These are phyloP conservation scores for Muscidifurax raptorellus DNA, from an alignment of 1,140 invertebrate genomes.

Conservation along the genomic window DNA sequence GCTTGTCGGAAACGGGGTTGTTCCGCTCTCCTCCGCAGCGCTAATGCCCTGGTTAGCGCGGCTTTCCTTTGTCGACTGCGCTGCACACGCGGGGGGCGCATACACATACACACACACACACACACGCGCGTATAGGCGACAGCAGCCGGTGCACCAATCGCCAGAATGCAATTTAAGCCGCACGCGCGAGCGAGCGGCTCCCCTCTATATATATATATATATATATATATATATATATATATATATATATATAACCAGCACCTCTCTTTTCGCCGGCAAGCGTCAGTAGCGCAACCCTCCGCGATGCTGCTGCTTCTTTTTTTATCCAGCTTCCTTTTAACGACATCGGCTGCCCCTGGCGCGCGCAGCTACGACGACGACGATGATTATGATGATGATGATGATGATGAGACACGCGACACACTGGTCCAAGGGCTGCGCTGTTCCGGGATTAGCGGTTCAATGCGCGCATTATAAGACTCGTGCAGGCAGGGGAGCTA, in stretches of 20 bases:
- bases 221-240: too few relatives aligned
- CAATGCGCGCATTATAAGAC: too few relatives aligned
- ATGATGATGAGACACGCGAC: slow-evolving; percentile 37
- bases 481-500: too few relatives aligned
- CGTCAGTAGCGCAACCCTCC: neutral
- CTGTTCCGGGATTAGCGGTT: slow-evolving; percentile 43
- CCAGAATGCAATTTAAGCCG: slow-evolving; percentile 63
- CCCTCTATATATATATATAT: too few relatives aligned
- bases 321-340: slow-evolving; percentile 41
- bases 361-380: too few relatives aligned
- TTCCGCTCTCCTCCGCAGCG: slow-evolving; percentile 25
- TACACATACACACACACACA: too few relatives aligned
- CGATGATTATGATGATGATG: neutral
- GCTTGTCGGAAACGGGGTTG: slow-evolving; percentile 61
- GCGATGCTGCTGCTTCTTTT: neutral
- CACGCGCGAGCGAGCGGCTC: slow-evolving; percentile 45
- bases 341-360: slow-evolving; percentile 35
- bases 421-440: neutral
- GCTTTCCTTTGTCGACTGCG: slow-evolving; percentile 57
- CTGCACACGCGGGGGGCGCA: neutral
- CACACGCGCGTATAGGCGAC: too few relatives aligned
- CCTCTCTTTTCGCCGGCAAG: slow-evolving; percentile 1
- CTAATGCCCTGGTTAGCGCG: slow-evolving; percentile 65
- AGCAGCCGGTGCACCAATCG: slow-evolving; percentile 52
- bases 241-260: too few relatives aligned